Evolutionary conservation across 2,888 invertebrate species (phyloP), one percentile per base, ranked within the genome.

Genomic region (Phyto melanocephala): DNA sequence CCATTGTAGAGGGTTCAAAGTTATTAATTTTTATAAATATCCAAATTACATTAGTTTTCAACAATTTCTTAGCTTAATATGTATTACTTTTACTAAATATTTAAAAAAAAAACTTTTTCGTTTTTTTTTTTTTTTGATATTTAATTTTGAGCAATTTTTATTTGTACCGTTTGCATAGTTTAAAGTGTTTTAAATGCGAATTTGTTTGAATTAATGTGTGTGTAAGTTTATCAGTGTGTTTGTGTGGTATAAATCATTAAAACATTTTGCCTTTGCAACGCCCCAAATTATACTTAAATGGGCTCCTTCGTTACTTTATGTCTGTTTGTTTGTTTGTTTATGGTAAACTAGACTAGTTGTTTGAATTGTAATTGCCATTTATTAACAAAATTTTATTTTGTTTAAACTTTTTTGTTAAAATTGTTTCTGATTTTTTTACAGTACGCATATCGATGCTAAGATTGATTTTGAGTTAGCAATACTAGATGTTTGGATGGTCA

Each of bases 311-410:
- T 28, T 28, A 28, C 6, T 28, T 28, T 3, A 5, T 28, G 28
- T 6, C 6, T 28, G 28, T 28, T 28, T 28, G 28, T 28, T 50
- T 74, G 52, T 35, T 60, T 42, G 22, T 76, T 82, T 82, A 76
- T 79, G 82, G 82, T 67, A 76, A 82, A 82, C 82, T 79, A 71
- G 82, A 82, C 79, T 71, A 82, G 54, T 82, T 82, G 82, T 72
- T 82, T 76, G 47, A 79, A 71, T 70, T 79, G 71, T 67, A 76
- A 79, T 79, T 76, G 67, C 79, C 75, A 76, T 78, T 78, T 81
- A 47, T 60, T 68, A 45, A 47, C 47, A 63, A 40, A 54, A 40
- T 40, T 54, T 58, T 28, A 28, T 28, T 28, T 28, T 5, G 3
- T 28, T n/a, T 40, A 79, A 60, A 17, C 56, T 70, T 63, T 74